These are phyloP conservation scores for Trichoplusia ni DNA, from an alignment of 1,140 invertebrate species.

Conservation along the genomic window DNA sequence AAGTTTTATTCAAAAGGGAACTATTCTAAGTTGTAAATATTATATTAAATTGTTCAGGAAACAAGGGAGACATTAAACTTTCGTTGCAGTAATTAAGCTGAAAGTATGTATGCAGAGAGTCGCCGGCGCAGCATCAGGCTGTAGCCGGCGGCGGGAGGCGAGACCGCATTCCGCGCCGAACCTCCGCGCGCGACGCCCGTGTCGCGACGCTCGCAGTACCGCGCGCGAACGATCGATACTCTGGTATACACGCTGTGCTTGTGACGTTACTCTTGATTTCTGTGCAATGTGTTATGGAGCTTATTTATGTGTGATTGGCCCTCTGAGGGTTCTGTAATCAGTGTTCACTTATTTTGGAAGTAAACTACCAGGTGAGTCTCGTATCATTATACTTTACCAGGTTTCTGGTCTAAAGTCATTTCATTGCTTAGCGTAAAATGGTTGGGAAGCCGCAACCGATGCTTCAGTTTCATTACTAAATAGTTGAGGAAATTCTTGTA, in stretches of 20 bases:
- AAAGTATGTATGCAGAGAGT: slow-evolving; percentile 25
- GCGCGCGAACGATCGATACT: slow-evolving; percentile 57
- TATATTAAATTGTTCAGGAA: background rate
- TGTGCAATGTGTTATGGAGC: slow-evolving; percentile 72
- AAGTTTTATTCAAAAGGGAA: too few relatives aligned
- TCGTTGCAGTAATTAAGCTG: slow-evolving; percentile 14
- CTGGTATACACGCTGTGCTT: slow-evolving; percentile 38
- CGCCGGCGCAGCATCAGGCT: slow-evolving; percentile 54
- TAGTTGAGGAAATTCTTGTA: slow-evolving; percentile 11
- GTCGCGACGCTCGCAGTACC: slow-evolving; percentile 66
- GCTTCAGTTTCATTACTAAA: slow-evolving; percentile 4
- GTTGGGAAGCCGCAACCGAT: slow-evolving; percentile 22
- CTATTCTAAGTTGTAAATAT: too few relatives aligned
- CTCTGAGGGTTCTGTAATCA: slow-evolving; percentile 55
- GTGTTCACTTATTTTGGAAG: slow-evolving; percentile 49
- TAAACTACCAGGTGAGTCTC: slow-evolving; percentile 52
- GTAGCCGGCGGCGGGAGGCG: slow-evolving; percentile 23
- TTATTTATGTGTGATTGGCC: slow-evolving; percentile 66
- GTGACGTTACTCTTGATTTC: slow-evolving; percentile 44
- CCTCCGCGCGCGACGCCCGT: slow-evolving; percentile 67
- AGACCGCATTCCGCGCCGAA: slow-evolving; percentile 51
- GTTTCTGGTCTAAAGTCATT: slow-evolving; percentile 46
- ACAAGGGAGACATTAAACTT: background rate
- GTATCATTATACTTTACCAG: slow-evolving; percentile 35
- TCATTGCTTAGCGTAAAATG: slow-evolving; percentile 19